Base-by-base conservation (phyloP, 92 coral and sea anemone species). In the Plumapathes pennacea region DNA sequence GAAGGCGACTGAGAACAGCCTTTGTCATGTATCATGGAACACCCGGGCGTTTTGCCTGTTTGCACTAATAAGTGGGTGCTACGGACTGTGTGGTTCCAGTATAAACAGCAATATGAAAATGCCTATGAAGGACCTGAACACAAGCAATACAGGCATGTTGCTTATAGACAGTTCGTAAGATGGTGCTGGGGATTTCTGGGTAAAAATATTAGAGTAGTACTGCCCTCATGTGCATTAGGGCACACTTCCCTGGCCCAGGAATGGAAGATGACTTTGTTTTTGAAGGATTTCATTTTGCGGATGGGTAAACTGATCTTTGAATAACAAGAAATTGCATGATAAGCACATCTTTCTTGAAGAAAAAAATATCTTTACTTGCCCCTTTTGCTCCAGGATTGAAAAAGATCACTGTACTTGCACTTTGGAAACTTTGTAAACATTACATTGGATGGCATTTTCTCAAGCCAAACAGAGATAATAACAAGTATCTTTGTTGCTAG, bases 191-290 rank as follows among this genome's bases (percentile, higher is more conserved):
- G 67, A 21, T 37, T 14, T 37, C 32, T 63, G 10, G 46, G 64
- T 22, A 29, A 36, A 31, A 61, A 72, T 62, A 62, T 72, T 0
- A 34, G 80, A 24, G 60, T 63, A 46, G 46, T 34, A 23, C 60
- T 66, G 14, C 73, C 67, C 4, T 66, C 52, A 1, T 66, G 73
- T 52, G 51, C 67, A 20, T 48, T 66, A 12, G 27, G 21, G 69
- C 82, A n/a, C 76, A 75, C 60, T 74, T 74, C n/a, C 81, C 74
- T 28, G 71, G 71, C 27, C 74, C 81, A 38, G 74, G 72, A 20
- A 44, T 29, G 31, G 72, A 72, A 62, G 80, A 72, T 20, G 72
- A 50, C 50, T 62, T 62, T 64, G 59, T 53, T 50, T 75, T 75
- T 57, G 65, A 43, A 54, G 82, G 62, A 21, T 66, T 66, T 66